Conservation (phyloP, 35 echinoderm and acorn worm genomes). For the Eucidaris tribuloides region DNA sequence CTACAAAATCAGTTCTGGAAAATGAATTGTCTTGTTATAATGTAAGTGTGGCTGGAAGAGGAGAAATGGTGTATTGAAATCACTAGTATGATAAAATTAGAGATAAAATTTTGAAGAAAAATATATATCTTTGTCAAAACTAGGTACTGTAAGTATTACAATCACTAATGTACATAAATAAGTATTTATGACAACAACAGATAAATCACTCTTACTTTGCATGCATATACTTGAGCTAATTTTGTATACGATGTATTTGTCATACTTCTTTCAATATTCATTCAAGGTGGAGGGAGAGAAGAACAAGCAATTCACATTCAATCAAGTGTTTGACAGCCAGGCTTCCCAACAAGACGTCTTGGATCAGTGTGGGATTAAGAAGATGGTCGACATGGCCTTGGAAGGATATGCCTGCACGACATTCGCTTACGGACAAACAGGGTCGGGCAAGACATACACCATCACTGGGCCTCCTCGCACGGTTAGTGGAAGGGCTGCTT, state of each 20-base stretch:
- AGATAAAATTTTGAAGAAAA: not conserved
- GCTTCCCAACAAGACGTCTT: slow-evolving; percentile 76
- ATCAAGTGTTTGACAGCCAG: slow-evolving; percentile 66
- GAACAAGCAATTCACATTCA: slow-evolving; percentile 92
- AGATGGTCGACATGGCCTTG: slow-evolving; percentile 82
- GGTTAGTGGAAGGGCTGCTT: too few relatives aligned
- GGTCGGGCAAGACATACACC: slow-evolving; percentile 95
- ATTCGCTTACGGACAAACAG: slow-evolving; percentile 98
- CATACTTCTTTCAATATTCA: not conserved
- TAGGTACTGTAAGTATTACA: not conserved
- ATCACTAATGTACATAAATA: not conserved
- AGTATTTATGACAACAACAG: not conserved
- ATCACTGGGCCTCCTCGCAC: slow-evolving; percentile 89
- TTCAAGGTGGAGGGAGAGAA: slow-evolving; percentile 59
- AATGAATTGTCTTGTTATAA: too few relatives aligned
- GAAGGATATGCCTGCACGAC: slow-evolving; percentile 94
- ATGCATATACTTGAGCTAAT: not conserved
- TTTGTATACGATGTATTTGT: not conserved
- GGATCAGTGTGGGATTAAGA: slow-evolving; percentile 95
- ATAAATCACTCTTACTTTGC: not conserved
- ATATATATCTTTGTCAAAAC: not conserved
- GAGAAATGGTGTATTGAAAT: too few relatives aligned
- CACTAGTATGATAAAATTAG: too few relatives aligned
- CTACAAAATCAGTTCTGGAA: too few relatives aligned
- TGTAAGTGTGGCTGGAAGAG: too few relatives aligned